Evolutionary conservation across 1,140 invertebrate genomes (phyloP), one percentile per base, ranked within the genome.

Genomic region (Acromyrmex echinatior): DNA sequence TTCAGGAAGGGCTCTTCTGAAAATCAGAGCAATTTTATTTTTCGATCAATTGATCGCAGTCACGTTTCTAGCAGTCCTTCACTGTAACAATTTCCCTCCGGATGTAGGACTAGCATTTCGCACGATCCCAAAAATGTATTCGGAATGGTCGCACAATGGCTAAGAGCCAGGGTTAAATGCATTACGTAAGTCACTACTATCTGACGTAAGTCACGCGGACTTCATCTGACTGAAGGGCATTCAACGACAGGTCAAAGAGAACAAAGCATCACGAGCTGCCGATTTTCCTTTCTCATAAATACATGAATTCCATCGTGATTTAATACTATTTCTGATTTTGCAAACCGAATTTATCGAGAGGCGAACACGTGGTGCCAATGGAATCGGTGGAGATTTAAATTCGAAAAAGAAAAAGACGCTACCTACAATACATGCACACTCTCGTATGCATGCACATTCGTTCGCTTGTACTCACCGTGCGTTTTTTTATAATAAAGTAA

Each of bases 171-270:
- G 68, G 79, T 82, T 82, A 82, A 65, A n/a, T 6, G 14, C 9
- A 28, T 93, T 93, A 93, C 66, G 85, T 93, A 93, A 93, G 39
- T 16, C 16, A n/a, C 25, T 65, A 28, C 31, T 0, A 60, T 80
- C 28, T 18, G 21, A 80, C 45, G 62, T 60, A 45, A 45, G 28
- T 62, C 25, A 62, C n/a, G 39, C 39, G 53, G 28, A 12, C 3
- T 25, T 25, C 25, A 35, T 51, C 14, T 21, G 56, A 39, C n/a
- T 16, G 12, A 58, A 21, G 2, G 28, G 18, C 0, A 39, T 25
- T 25, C 62, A 25, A 53, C 45, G 21, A 28, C 4, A 14, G 16
- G 5, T 3, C 12, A 12, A 51, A 3, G 16, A 3, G n/a, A 63
- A 14, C n/a, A 3, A 49, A 5, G 7, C 0, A 10, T 0, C 12